phyloP scores from a whole-genome alignment of 2,113 vertebrate species.

The Balaenoptera acutorostrata region DNA sequence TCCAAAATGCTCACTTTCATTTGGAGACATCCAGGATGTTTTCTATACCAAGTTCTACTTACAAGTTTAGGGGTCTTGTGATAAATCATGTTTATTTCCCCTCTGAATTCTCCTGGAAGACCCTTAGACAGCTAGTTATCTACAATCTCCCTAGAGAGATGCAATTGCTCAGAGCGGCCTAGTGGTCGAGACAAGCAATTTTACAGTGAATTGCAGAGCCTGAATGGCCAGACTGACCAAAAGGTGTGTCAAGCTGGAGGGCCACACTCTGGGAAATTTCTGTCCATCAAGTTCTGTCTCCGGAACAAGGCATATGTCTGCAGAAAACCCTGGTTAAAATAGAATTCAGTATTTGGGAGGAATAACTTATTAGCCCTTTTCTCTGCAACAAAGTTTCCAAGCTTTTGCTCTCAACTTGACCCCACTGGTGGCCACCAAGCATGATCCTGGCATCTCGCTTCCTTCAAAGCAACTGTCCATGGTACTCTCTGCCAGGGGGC shows the following conservation, averaged over 20 bases:
- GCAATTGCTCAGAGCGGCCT: background rate
- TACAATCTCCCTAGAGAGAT: background rate
- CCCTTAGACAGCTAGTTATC: background rate
- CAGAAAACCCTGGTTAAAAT: background rate
- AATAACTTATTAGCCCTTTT: background rate
- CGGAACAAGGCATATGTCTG: background rate
- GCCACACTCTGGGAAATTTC: background rate
- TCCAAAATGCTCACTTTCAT: background rate
- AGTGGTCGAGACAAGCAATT: background rate
- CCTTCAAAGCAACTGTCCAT: background rate
- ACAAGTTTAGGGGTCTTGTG: background rate
- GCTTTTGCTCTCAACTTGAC: background rate
- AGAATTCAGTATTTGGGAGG: too few relatives aligned
- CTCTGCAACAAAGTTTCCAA: background rate
- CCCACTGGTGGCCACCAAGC: background rate
- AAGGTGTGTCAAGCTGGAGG: background rate
- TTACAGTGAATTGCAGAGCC: fast-evolving
- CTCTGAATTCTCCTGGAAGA: background rate
- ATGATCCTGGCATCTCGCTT: background rate
- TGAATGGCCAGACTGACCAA: background rate
- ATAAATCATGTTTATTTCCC: background rate
- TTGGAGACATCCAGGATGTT: background rate
- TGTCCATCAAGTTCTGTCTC: background rate
- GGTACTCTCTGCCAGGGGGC: fast-evolving
- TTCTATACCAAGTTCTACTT: background rate